Evolutionary conservation across 2,113 vertebrate genomes (phyloP).

Genomic region (Solenodon paradoxus): DNA sequence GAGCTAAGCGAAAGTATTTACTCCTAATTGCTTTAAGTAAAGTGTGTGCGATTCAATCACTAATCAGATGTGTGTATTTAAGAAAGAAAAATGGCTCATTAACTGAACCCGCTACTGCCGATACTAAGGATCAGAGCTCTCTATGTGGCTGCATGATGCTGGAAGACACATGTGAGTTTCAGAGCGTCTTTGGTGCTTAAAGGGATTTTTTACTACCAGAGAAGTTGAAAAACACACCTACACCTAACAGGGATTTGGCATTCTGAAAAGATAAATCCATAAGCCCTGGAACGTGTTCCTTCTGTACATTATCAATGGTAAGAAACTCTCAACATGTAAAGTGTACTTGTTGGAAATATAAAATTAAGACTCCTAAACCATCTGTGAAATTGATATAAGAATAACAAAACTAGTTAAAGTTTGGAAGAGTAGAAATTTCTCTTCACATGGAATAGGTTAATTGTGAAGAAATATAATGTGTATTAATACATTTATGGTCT

Average conservation of each 20-base stretch:
- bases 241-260: conserved; percentile 71
- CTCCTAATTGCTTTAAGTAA: conserved; percentile 79
- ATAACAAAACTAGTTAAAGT: neutral
- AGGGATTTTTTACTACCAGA: conserved; percentile 68
- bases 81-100: conserved; percentile 79
- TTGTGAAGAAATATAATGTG: neutral
- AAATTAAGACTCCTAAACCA: neutral
- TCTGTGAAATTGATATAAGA: neutral
- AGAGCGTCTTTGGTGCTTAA: conserved; percentile 73
- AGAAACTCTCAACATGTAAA: neutral
- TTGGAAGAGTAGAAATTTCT: neutral
- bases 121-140: conserved; percentile 67
- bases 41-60: conserved; percentile 74
- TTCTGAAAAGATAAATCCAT: conserved; percentile 72
- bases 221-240: conserved; percentile 74
- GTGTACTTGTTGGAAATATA: neutral
- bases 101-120: conserved; percentile 44
- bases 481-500: no score
- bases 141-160: conserved; percentile 57
- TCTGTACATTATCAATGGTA: neutral
- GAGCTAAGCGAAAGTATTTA: conserved; percentile 73
- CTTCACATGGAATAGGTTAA: neutral
- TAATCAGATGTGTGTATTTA: conserved; percentile 80
- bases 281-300: conserved; percentile 53
- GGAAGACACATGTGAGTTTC: conserved; percentile 52